phyloP scores from a whole-genome alignment of 53 echinoderm and acorn worm genomes.

The Holothuria leucospilota region DNA sequence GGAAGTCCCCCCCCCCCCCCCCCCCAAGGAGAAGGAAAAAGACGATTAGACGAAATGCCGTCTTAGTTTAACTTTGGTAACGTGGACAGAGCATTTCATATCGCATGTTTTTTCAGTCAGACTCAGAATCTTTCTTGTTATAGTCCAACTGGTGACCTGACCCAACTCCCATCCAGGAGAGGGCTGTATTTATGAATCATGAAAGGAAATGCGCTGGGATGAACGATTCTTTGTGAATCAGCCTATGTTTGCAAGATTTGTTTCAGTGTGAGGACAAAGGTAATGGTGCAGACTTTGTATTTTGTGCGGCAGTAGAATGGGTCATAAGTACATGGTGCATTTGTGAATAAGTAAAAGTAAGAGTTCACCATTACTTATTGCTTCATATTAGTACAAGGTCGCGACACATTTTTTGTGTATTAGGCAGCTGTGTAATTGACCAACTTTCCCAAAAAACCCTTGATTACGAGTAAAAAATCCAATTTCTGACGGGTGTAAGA shows the following conservation, averaged over 20 bases:
- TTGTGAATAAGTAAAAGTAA: too few species aligned
- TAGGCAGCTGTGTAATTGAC: too few species aligned
- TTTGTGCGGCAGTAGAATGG: too few species aligned
- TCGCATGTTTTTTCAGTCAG: slow-evolving; percentile 98
- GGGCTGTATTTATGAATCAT: slow-evolving; percentile 62
- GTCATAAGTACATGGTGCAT: too few species aligned
- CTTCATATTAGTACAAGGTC: too few species aligned
- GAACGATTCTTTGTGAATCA: slow-evolving; percentile 98
- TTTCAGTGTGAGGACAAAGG: slow-evolving; percentile 71
- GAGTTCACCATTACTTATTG: too few species aligned
- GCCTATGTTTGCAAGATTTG: slow-evolving; percentile 91
- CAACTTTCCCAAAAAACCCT: too few species aligned
- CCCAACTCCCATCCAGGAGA: slow-evolving; percentile 94
- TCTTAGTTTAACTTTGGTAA: too few species aligned
- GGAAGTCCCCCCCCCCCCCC: too few species aligned
- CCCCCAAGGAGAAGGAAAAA: slow-evolving; percentile 95
- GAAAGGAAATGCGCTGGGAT: slow-evolving; percentile 65
- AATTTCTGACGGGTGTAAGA: too few species aligned
- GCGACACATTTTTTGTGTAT: too few species aligned
- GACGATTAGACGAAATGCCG: slow-evolving; percentile 91
- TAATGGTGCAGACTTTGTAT: not conserved
- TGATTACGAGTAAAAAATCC: too few species aligned
- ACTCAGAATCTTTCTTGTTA: slow-evolving; percentile 96
- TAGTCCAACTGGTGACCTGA: slow-evolving; percentile 95
- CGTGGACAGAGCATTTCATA: slow-evolving; percentile 93